phyloP scores from a whole-genome alignment of 2,888 invertebrate species.

The Argyra leucocephala region DNA sequence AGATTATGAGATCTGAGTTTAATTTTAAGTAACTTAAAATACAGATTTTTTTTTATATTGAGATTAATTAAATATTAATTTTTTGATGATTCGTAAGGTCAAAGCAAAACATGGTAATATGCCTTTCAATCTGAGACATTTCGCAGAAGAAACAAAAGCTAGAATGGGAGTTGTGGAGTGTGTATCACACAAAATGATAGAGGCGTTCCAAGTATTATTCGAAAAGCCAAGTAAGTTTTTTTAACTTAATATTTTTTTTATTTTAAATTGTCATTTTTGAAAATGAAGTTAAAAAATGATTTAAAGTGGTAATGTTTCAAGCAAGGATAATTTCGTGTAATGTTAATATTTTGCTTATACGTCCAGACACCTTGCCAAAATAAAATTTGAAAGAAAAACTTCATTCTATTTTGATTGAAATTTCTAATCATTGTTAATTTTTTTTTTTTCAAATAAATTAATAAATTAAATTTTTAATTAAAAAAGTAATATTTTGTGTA shows the following conservation, averaged over 20 bases:
- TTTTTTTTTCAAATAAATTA: too few relatives aligned
- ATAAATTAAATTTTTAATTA: too few relatives aligned
- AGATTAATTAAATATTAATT: not conserved
- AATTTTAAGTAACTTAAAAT: not conserved
- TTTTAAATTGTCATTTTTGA: constrained; percentile 13
- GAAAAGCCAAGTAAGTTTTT: constrained; percentile 55
- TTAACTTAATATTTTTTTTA: too few relatives aligned
- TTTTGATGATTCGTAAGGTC: constrained; percentile 48
- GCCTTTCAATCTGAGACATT: constrained; percentile 93
- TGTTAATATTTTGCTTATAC: constrained; percentile 29
- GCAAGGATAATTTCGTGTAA: constrained; percentile 42
- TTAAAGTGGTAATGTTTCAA: not conserved
- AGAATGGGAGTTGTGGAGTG: constrained; percentile 97
- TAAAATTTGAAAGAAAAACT: constrained; percentile 24
- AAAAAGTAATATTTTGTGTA: too few relatives aligned
- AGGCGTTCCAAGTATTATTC: constrained; percentile 90
- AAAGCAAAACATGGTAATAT: constrained; percentile 87
- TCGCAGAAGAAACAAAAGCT: constrained; percentile 95
- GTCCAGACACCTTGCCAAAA: constrained; percentile 45
- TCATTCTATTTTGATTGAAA: too few relatives aligned
- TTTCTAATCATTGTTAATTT: too few relatives aligned
- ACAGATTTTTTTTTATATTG: not conserved
- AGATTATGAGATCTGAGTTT: constrained; percentile 31
- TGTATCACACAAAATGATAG: constrained; percentile 93
- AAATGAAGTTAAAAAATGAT: not conserved